Conservation (phyloP, 1,140 invertebrate genomes). For the Heliconius melpomene region DNA sequence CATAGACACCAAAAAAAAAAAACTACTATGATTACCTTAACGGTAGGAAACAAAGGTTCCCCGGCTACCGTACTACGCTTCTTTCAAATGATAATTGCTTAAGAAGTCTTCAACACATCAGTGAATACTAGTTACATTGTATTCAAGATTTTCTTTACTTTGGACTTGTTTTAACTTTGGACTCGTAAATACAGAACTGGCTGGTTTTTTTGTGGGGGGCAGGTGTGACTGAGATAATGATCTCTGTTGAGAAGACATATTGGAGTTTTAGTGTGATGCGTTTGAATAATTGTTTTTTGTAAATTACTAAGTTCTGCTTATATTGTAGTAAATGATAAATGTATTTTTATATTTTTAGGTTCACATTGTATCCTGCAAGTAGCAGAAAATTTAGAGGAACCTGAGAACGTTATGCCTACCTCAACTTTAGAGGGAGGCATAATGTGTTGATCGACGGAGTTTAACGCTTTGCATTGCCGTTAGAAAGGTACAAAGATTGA, state of each 20-base stretch:
- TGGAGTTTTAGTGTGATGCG: background rate
- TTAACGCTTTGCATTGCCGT: too few relatives aligned
- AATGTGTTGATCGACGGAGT: too few relatives aligned
- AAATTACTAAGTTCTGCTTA: background rate
- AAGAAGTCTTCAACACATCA: constrained; percentile 47
- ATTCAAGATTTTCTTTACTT: constrained; percentile 25
- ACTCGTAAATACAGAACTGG: constrained; percentile 16
- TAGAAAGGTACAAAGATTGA: too few relatives aligned
- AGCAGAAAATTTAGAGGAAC: too few relatives aligned
- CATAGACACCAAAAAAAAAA: background rate
- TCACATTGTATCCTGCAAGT: too few relatives aligned
- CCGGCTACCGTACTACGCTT: constrained; percentile 63
- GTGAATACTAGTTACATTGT: constrained; percentile 32
- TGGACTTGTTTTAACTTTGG: constrained; percentile 27
- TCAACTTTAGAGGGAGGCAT: too few relatives aligned
- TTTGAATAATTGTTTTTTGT: background rate
- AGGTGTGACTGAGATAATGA: constrained; percentile 16
- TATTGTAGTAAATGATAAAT: background rate
- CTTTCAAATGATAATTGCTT: constrained; percentile 66
- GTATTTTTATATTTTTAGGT: background rate
- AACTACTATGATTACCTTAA: constrained; percentile 34
- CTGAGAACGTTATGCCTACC: too few relatives aligned
- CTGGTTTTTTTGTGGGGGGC: constrained; percentile 21
- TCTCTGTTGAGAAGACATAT: constrained; percentile 4
- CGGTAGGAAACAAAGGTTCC: constrained; percentile 42